phyloP scores from a whole-genome alignment of 2,113 vertebrate genomes.

The Uropsilus gracilis region DNA sequence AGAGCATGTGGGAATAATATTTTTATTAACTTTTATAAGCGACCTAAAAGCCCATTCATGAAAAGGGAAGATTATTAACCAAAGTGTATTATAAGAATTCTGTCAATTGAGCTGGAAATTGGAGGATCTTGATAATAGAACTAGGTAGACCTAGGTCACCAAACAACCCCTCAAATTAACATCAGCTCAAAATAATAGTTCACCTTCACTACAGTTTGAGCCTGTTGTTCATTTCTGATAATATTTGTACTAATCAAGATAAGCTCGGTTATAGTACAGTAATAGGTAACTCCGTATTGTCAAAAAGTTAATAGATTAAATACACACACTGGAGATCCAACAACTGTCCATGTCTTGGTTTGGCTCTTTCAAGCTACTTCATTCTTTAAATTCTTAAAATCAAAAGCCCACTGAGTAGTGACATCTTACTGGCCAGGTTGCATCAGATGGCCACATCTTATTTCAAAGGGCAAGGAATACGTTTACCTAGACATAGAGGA shows the following conservation, averaged over 20 bases:
- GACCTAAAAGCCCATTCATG: neutral
- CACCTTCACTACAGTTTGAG: neutral
- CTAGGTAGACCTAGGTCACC: no score
- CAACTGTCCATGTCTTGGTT: neutral
- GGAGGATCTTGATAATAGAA: neutral
- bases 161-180: neutral
- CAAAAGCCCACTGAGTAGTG: neutral
- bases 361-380: neutral
- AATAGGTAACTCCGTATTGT: neutral
- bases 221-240: neutral
- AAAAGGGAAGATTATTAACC: neutral
- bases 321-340: neutral
- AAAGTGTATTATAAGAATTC: neutral
- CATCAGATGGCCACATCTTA: neutral
- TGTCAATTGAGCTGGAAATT: neutral
- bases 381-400: neutral
- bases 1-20: neutral
- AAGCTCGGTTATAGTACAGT: neutral
- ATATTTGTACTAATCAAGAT: neutral
- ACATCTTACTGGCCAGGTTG: neutral
- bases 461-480: neutral
- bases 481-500: neutral
- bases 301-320: neutral
- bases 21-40: conserved; percentile 7
- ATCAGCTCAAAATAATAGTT: neutral